A percentile compares a stretch with the other conserved stretches of the same genome.
phyloP scores from a whole-genome alignment of 2,797 vertebrate genomes.

The Darevskia mixta region DNA sequence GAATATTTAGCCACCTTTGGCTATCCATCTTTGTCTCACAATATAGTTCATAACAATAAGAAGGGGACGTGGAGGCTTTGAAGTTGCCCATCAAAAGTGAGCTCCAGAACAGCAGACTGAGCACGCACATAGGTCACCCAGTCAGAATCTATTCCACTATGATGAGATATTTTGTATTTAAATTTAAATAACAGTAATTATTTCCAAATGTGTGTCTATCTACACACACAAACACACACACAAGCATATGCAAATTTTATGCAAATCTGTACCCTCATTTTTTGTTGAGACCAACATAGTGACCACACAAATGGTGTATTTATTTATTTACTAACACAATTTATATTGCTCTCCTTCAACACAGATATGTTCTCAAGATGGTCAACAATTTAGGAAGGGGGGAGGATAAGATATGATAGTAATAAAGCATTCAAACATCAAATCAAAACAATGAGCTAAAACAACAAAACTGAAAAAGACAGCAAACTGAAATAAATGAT shows the following conservation, averaged over 20 bases:
- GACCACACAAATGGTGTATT: background rate
- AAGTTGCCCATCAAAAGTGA: background rate
- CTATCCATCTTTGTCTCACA: background rate
- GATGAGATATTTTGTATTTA: background rate
- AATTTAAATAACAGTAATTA: background rate
- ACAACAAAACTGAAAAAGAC: background rate
- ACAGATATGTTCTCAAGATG: background rate
- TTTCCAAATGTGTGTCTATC: background rate
- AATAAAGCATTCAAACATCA: background rate
- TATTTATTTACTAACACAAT: background rate
- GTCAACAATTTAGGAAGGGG: background rate
- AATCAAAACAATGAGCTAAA: background rate
- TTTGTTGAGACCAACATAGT: background rate
- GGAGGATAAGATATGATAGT: background rate
- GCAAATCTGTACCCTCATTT: background rate
- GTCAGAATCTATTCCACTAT: background rate
- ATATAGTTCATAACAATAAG: rapidly evolving
- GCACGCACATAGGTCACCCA: background rate
- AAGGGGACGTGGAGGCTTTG: background rate
- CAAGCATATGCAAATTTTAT: background rate
- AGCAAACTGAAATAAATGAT: background rate
- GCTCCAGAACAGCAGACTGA: background rate
- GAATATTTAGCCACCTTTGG: conserved; percentile 2
- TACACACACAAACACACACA: too few species aligned
- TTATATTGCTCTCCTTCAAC: background rate